Evolutionary conservation across 1,140 invertebrate species (phyloP), one percentile per base, ranked within the genome.

Genomic region (Drosophila athabasca): DNA sequence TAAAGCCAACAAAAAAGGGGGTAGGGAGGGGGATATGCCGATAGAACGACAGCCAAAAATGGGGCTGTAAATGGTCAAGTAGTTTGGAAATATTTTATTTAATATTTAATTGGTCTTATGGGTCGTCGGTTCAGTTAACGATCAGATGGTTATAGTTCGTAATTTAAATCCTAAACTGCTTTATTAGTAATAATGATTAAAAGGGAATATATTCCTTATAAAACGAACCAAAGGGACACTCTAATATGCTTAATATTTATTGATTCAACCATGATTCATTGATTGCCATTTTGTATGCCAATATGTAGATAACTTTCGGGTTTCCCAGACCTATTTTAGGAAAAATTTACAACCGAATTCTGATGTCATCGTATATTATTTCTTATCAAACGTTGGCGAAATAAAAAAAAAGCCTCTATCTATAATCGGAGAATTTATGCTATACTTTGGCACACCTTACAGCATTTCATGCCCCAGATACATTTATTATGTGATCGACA

Each of bases 1-100:
- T 41, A 43, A 68, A 45, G 24, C 35, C 58, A 58, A 58, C 58
- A 58, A 58, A 44, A 70, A 46, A 13, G 22, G 48, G 15, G 22
- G 48, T 53, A 0, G 9, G 9, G 11, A 1, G 7, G 35, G 35
- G 11, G 35, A 26, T 0, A 26, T 0, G 5, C 24, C 0, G 3
- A 39, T 13, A 71, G 43, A 70, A 41, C 58, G 66, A 41, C 68
- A 60, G 54, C 59, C 51, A 39, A 41, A 60, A 70, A 17, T 60
- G 68, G 31, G 6, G 17, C 19, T 31, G 17, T 41, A 61, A 41
- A 22, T 31, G 11, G n/a, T n/a, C n/a, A n/a, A n/a, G n/a, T n/a
- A n/a, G n/a, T 35, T 70, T 9, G 29, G 13, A 9, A 67, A 60
- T 59, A 53, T 59, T 59, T 69, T 43, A 68, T 67, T 22, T 9